phyloP scores from a whole-genome alignment of 2,113 vertebrate genomes.

The Polyodon spathula region DNA sequence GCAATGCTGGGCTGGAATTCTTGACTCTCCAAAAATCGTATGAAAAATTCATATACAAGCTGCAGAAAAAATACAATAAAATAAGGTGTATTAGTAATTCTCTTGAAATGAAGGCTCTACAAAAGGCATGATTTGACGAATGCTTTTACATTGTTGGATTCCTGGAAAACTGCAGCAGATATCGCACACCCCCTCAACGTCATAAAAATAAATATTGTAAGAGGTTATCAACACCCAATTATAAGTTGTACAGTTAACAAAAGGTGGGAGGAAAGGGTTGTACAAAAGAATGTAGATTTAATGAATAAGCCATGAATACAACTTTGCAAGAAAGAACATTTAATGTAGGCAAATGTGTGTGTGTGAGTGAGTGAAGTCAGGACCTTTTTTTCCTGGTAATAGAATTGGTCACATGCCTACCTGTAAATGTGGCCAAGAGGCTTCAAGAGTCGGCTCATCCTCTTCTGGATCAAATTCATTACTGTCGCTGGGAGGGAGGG shows the following conservation, averaged over 20 bases:
- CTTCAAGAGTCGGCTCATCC: constrained; percentile 95
- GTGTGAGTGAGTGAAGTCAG: constrained; percentile 1
- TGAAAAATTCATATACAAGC: constrained; percentile 99
- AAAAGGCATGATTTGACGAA: no score
- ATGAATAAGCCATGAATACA: no score
- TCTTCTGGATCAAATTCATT: constrained; percentile 98
- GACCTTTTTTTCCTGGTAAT: background rate
- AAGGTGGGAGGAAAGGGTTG: no score
- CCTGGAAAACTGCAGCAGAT: constrained; percentile 30
- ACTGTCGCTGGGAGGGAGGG: constrained; percentile 96
- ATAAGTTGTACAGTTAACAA: no score
- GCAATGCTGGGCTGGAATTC: constrained; percentile 99
- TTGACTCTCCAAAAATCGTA: constrained; percentile 99
- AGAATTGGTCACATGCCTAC: constrained; percentile 36
- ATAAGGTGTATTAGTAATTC: background rate
- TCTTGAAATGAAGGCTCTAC: no score
- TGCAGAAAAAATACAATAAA: constrained; percentile 40
- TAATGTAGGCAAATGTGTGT: background rate
- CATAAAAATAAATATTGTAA: background rate
- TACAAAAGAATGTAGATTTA: no score
- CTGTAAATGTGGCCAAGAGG: constrained; percentile 98
- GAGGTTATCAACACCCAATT: background rate
- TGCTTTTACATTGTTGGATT: constrained; percentile 30
- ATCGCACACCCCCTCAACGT: background rate
- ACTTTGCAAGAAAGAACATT: no score